Evolutionary conservation across 2,113 vertebrate species (phyloP).

Genomic region (Agelaius tricolor): DNA sequence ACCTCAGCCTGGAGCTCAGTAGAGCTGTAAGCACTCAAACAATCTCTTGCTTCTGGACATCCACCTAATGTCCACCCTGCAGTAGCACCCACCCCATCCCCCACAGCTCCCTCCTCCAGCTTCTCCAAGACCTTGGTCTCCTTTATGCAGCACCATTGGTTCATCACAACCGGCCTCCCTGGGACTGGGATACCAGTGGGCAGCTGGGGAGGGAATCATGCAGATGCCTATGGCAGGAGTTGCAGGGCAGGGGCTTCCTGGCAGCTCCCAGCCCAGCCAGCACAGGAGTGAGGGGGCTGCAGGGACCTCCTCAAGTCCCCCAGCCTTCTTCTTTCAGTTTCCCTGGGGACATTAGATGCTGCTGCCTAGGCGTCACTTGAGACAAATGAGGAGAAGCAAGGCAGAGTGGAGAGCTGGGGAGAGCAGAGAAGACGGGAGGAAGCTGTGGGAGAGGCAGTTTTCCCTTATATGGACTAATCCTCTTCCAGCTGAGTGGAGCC

Average conservation of each 20-base stretch:
- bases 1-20: neutral
- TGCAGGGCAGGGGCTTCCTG: neutral
- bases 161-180: neutral
- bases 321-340: neutral
- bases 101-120: neutral
- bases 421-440: neutral
- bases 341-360: neutral
- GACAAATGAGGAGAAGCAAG: neutral
- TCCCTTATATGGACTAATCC: conserved; percentile 71
- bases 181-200: neutral
- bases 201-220: neutral
- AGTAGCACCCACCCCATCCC: neutral
- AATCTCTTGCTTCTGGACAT: neutral
- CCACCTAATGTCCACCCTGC: neutral
- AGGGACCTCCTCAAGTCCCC: neutral
- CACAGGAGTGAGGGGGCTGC: neutral
- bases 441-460: conserved; percentile 8
- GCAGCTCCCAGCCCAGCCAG: neutral
- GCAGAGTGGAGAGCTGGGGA: neutral
- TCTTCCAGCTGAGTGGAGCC: conserved; percentile 32
- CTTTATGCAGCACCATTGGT: neutral
- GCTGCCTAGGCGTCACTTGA: neutral
- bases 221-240: neutral
- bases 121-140: neutral
- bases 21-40: accelerated